Conservation (phyloP, 1,140 invertebrate genomes). For the Lepidurus apus region DNA sequence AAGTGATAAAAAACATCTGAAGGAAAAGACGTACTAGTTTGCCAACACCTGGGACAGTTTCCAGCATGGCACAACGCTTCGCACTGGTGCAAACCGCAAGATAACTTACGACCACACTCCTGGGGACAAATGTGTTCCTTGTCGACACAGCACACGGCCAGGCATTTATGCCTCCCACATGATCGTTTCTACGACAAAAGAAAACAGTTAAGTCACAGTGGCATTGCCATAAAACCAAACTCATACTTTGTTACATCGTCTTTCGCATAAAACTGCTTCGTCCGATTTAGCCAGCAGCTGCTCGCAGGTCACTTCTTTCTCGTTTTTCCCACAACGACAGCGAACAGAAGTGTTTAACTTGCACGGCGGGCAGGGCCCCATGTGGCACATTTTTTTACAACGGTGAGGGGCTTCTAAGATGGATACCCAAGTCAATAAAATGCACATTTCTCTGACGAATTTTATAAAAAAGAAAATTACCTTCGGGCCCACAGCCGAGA, state of each 20-base stretch:
- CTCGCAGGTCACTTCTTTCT: conserved; percentile 71
- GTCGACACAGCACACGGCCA: conserved; percentile 76
- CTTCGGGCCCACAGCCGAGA: conserved; percentile 69
- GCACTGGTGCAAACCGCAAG: conserved; percentile 82
- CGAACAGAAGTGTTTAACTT: conserved; percentile 65
- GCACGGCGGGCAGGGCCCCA: conserved; percentile 75
- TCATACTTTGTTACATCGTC: conserved; percentile 75
- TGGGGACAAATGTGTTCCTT: conserved; percentile 77
- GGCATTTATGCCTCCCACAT: conserved; percentile 86
- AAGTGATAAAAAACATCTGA: background rate
- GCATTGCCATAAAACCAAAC: conserved; percentile 22
- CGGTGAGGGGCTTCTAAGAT: conserved; percentile 56
- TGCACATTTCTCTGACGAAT: background rate
- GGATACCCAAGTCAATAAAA: conserved; percentile 37
- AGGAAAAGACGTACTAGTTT: conserved; percentile 59
- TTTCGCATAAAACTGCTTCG: conserved; percentile 74
- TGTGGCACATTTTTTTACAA: conserved; percentile 71
- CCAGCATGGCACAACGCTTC: conserved; percentile 81
- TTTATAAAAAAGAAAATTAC: background rate
- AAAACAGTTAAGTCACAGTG: conserved; percentile 30
- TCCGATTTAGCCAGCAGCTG: conserved; percentile 54
- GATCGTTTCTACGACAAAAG: conserved; percentile 56
- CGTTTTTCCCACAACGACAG: conserved; percentile 87
- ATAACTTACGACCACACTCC: conserved; percentile 70
- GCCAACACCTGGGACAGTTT: conserved; percentile 74